Percentiles rank a stretch among this genome's conserved stretches.
phyloP scores from a whole-genome alignment of 2,113 vertebrate genomes.

The Naja naja region DNA sequence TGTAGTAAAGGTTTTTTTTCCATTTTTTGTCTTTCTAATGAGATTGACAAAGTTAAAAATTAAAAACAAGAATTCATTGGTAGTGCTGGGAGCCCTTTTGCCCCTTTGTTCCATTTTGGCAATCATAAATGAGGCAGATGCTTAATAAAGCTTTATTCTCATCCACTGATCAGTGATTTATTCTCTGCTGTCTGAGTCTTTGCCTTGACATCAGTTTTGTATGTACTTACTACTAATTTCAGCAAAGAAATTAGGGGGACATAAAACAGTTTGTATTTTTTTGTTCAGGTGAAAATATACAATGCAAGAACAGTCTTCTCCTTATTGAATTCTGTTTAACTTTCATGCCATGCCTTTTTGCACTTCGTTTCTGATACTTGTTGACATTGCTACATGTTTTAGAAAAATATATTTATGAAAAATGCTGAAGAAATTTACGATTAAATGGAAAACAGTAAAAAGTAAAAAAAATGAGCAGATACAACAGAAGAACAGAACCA shows the following conservation, averaged over 20 bases:
- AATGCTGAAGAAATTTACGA: not conserved
- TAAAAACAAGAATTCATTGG: not conserved
- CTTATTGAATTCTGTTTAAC: not conserved
- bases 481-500: not conserved
- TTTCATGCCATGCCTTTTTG: not conserved
- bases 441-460: not conserved
- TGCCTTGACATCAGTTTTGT: not conserved
- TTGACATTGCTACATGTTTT: not conserved
- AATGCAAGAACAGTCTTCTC: not conserved
- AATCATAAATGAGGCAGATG: not conserved
- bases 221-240: not conserved
- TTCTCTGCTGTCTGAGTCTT: not conserved
- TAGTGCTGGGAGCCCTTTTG: not conserved
- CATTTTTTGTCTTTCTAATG: not conserved
- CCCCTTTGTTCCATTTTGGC: not conserved
- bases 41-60: not conserved
- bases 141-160: not conserved
- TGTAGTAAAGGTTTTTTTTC: not conserved
- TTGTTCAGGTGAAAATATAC: not conserved
- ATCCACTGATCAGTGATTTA: not conserved
- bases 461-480: not conserved
- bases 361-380: not conserved
- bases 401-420: not conserved
- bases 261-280: not conserved
- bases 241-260: not conserved